phyloP scores from a whole-genome alignment of 1,140 invertebrate species.

The Cotesia chilonis region DNA sequence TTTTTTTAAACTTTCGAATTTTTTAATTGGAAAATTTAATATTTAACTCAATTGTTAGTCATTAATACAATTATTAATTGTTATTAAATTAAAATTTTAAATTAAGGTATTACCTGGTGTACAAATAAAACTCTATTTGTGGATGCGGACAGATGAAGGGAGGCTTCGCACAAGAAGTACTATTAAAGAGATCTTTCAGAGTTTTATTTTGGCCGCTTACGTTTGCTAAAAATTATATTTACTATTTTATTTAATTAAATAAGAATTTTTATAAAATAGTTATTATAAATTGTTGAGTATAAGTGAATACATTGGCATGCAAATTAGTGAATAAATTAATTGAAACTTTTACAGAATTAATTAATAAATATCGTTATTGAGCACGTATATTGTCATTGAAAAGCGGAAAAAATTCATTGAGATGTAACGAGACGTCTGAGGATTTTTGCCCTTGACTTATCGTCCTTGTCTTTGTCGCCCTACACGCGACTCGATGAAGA shows the following conservation, averaged over 20 bases:
- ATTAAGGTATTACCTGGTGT: constrained; percentile 72
- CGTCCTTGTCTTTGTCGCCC: too few relatives aligned
- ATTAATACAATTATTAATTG: background rate
- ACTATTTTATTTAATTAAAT: background rate
- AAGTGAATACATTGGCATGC: too few relatives aligned
- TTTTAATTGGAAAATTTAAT: background rate
- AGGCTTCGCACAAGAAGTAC: constrained; percentile 81
- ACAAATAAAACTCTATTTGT: constrained; percentile 83
- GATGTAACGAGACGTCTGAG: too few relatives aligned
- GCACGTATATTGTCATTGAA: too few relatives aligned
- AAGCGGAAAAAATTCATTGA: too few relatives aligned
- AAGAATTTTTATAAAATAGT: background rate
- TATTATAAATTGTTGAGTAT: background rate
- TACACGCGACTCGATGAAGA: too few relatives aligned
- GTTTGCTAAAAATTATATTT: constrained; percentile 45
- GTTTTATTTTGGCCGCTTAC: constrained; percentile 63
- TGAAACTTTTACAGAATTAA: too few relatives aligned
- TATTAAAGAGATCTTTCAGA: constrained; percentile 77
- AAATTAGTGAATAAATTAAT: too few relatives aligned
- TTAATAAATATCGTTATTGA: too few relatives aligned
- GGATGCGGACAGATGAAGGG: constrained; percentile 83
- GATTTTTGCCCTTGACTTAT: too few relatives aligned
- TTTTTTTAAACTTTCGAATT: background rate
- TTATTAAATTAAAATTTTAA: constrained; percentile 18
- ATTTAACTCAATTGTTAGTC: background rate